Evolutionary conservation across 2,888 invertebrate species (phyloP), one percentile per base, ranked within the genome.

Genomic region (Unio delphinus): DNA sequence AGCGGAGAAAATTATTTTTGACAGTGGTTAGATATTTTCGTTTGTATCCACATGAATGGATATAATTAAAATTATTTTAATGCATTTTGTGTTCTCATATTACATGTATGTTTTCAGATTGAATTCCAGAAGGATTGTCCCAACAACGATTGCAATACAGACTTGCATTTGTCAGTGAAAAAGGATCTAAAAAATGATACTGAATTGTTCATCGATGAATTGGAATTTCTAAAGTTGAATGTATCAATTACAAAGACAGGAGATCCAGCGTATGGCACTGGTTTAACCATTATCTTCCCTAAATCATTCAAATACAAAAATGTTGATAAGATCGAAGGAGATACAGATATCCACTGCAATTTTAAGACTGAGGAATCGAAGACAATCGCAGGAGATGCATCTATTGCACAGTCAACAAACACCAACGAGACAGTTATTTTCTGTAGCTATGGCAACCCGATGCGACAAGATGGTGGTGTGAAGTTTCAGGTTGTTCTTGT

Each of bases 191-290:
- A 65, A 5, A 67, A 67, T 54, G 60, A 65, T 11, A 58, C 59
- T 18, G 70, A 64, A 17, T 75, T 70, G 58, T 74, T 83, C 55
- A 68, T 82, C 11, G 78, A 81, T 20, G 79, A 80, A 57, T 76
- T 74, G 3, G 75, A 77, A 55, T 71, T 68, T 11, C 70, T 84
- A 54, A 70, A 73, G 11, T 54, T 83, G 11, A 70, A 79, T 57
- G 68, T 83, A 15, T 69, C 66, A 11, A 59, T 84, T 23, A 69
- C 71, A 17, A 84, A 84, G 67, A 67, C 61, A n/a, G 82, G 80
- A 5, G 81, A 84, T 30, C 76, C 78, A 11, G 78, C 84, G 0
- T 81, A 80, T 64, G 76, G 80, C 0, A 79, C 84, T 0, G 68
- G 73, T 5, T 73, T 82, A 23, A 70, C 70, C 23, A 61, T 83